phyloP scores from a whole-genome alignment of 2,888 invertebrate genomes.

The Cantharis rufa region DNA sequence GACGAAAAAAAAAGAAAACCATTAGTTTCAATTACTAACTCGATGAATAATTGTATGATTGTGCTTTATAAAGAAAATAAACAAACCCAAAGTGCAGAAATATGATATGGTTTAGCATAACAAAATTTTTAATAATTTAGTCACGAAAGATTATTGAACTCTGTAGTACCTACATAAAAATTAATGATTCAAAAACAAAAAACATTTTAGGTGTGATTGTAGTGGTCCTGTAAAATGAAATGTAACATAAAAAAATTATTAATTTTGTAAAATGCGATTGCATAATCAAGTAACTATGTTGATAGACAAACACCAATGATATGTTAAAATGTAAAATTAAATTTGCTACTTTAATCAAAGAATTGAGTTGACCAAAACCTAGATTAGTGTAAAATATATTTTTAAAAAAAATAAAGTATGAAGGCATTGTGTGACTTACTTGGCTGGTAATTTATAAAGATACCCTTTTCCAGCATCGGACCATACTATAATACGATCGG shows the following conservation, averaged over 20 bases:
- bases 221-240: neutral
- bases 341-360: neutral
- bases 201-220: neutral
- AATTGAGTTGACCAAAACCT: neutral
- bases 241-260: neutral
- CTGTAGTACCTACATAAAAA: neutral
- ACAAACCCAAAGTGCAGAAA: slow-evolving; percentile 34
- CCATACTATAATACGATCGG: slow-evolving; percentile 92
- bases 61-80: slow-evolving; percentile 32
- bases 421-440: slow-evolving; percentile 71
- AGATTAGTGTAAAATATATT: neutral
- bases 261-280: neutral
- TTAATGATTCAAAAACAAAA: neutral
- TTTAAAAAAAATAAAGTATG: neutral
- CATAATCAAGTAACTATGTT: neutral
- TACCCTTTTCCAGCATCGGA: slow-evolving; percentile 96
- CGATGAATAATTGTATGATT: slow-evolving; percentile 25
- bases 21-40: slow-evolving; percentile 35
- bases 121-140: neutral
- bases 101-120: slow-evolving; percentile 3
- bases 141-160: neutral
- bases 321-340: neutral
- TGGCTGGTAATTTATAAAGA: slow-evolving; percentile 92
- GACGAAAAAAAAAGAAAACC: slow-evolving; percentile 57
- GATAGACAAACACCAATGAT: neutral